Conservation (phyloP, 2,113 vertebrate genomes). For the Pycnonotus jocosus region DNA sequence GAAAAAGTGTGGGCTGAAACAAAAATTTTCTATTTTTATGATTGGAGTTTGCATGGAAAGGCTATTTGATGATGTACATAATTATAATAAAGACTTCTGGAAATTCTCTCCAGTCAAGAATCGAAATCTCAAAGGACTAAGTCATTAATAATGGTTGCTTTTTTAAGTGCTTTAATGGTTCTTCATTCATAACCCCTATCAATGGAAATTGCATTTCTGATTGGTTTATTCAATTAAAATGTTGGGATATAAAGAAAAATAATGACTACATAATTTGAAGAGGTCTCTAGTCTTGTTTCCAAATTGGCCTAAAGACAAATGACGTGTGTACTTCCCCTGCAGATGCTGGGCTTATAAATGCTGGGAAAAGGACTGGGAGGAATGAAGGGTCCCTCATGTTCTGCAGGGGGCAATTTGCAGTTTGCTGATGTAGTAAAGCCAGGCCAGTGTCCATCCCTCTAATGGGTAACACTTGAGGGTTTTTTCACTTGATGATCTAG, state of each 20-base stretch:
- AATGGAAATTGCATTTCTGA: background rate
- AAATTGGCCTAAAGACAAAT: background rate
- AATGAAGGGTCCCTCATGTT: background rate
- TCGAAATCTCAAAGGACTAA: background rate
- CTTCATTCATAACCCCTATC: background rate
- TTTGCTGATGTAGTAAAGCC: background rate
- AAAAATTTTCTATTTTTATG: background rate
- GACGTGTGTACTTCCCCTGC: rapidly evolving
- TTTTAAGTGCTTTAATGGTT: conserved; percentile 67
- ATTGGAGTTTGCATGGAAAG: conserved; percentile 26
- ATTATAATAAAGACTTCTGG: background rate
- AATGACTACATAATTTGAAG: background rate
- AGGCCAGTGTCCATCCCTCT: background rate
- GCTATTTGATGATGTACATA: background rate
- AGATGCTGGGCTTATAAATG: rapidly evolving
- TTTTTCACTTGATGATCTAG: background rate
- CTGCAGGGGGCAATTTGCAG: rapidly evolving
- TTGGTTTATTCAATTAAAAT: background rate
- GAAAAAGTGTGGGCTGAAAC: background rate
- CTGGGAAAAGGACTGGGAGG: background rate
- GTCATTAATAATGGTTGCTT: conserved; percentile 27
- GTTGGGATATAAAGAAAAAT: background rate
- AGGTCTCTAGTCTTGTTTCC: background rate
- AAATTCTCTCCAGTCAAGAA: background rate
- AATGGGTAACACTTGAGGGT: background rate